Evolutionary conservation across 2,888 invertebrate species (phyloP), one percentile per base, ranked within the genome.

Genomic region (Endotricha flammealis): DNA sequence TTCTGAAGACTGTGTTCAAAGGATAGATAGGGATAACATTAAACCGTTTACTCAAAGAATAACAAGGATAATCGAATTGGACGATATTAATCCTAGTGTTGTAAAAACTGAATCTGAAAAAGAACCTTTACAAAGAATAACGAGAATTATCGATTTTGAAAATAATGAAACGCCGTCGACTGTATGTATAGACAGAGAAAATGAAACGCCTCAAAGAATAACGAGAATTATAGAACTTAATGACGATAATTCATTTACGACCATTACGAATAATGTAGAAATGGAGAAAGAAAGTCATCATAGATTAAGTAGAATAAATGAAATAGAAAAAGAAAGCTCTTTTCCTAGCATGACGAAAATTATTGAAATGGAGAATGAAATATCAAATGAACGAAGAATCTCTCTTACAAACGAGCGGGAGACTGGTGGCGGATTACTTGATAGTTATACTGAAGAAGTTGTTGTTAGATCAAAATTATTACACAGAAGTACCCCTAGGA

Each of bases 311-410:
- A 72, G 75, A 60, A 74, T 80, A 64, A 71, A 72, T 47, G 81
- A 83, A 64, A 49, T 70, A 43, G 73, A 72, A 54, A 85, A 85
- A 61, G 79, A 85, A 50, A 72, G 67, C 47, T 65, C 53, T 50
- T 83, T 83, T 59, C 79, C 79, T 23, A 83, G 85, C 50, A 85
- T 86, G 83, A 70, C 86, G 23, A 81, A 71, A 73, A 86, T 86
- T 48, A 86, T 86, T 58, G 86, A 86, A 71, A 82, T 85, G 77
- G 86, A 86, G 71, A 86, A 86, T 44, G 80, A 83, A 55, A 80
- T 80, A 55, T 85, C 85, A 23, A 86, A 86, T 57, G 86, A 85
- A 62, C 72, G 86, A 47, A 67, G 78, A 68, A 76, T 86, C 61
- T 83, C 86, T 12, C 62, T 86, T 46, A 85, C 83, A 8, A 83